phyloP scores from a whole-genome alignment of 1,140 invertebrate species.

The Dufourea novaeangliae region DNA sequence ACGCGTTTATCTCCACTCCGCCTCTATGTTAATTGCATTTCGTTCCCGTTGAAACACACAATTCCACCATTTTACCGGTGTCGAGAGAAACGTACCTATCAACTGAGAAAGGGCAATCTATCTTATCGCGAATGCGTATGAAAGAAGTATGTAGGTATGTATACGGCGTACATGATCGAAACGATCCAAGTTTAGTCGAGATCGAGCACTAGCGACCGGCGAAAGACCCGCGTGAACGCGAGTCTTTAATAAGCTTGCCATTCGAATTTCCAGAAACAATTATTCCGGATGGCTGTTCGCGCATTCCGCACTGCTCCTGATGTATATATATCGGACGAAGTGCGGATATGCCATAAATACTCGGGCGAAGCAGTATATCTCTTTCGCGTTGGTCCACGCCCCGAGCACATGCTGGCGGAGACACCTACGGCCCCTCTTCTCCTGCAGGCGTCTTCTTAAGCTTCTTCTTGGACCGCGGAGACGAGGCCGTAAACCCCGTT shows the following conservation, averaged over 20 bases:
- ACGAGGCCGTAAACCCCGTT: conserved; percentile 63
- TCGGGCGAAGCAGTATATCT: conserved; percentile 79
- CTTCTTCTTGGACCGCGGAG: conserved; percentile 49
- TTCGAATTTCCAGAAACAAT: conserved; percentile 79
- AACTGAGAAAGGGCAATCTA: background rate
- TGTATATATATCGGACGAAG: conserved; percentile 75
- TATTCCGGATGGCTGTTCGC: conserved; percentile 74
- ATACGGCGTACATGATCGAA: no score
- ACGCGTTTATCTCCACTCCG: conserved; percentile 40
- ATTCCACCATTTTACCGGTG: background rate
- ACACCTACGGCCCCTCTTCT: conserved; percentile 52
- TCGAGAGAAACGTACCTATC: background rate
- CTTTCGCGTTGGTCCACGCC: conserved; percentile 80
- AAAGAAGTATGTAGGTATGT: no score
- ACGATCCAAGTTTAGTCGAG: no score
- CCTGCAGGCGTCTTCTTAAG: conserved; percentile 27
- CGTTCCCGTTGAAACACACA: conserved; percentile 1
- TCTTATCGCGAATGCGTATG: no score
- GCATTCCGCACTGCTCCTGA: conserved; percentile 70
- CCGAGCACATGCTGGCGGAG: conserved; percentile 79
- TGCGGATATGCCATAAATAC: conserved; percentile 81
- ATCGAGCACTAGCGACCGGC: background rate
- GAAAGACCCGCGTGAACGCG: background rate
- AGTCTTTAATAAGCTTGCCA: conserved; percentile 69
- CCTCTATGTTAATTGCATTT: conserved; percentile 50